A percentile compares a stretch with the other conserved stretches of the same genome.
Conservation (phyloP, 2,888 invertebrate species). For the Nowickia ferox region DNA sequence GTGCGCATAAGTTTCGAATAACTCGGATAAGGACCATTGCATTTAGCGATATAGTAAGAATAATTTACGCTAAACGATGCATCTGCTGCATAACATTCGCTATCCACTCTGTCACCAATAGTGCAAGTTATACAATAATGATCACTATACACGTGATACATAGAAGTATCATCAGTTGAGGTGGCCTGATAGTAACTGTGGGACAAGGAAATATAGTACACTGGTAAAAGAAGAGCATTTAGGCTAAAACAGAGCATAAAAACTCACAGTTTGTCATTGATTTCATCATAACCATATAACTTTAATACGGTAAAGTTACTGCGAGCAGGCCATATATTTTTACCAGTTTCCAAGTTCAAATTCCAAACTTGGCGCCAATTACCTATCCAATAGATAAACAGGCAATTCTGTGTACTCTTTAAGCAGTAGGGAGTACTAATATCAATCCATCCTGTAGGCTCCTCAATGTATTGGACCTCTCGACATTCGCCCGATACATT, state of each 20-base stretch:
- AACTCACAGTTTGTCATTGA: conserved; percentile 85
- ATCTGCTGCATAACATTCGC: conserved; percentile 85
- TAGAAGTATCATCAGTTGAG: conserved; percentile 86
- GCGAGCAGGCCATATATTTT: conserved; percentile 77
- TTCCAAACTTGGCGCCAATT: conserved; percentile 83
- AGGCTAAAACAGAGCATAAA: background rate
- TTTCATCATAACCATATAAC: conserved; percentile 87
- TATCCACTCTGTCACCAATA: conserved; percentile 85
- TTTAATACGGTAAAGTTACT: conserved; percentile 86
- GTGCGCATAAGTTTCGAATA: conserved; percentile 85
- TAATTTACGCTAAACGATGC: conserved; percentile 86
- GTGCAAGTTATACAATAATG: conserved; percentile 89
- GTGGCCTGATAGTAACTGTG: conserved; percentile 90
- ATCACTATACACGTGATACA: conserved; percentile 87
- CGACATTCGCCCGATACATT: conserved; percentile 75
- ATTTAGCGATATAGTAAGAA: conserved; percentile 87
- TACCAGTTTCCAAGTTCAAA: conserved; percentile 78
- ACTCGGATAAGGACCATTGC: conserved; percentile 87
- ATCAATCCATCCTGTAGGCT: conserved; percentile 89
- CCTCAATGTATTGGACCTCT: conserved; percentile 83
- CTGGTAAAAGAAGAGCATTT: conserved; percentile 6
- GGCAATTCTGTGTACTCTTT: conserved; percentile 75
- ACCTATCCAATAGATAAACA: conserved; percentile 82
- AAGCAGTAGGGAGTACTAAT: conserved; percentile 84
- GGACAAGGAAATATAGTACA: background rate